Evolutionary conservation across 1,140 invertebrate genomes (phyloP).

Genomic region (Galleria mellonella): DNA sequence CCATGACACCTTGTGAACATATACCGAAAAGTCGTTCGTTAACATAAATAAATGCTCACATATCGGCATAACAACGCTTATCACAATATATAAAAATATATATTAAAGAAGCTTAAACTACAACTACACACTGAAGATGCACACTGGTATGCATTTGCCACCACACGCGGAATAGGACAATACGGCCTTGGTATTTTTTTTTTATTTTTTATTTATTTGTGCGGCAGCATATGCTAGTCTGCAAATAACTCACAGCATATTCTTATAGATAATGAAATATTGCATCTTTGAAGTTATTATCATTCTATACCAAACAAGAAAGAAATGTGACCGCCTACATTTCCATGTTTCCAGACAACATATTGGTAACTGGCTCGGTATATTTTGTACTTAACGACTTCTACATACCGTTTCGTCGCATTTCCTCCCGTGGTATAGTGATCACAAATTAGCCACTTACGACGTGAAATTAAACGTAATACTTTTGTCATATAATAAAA

Average conservation of each 20-base stretch:
- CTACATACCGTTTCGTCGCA: conserved; percentile 18
- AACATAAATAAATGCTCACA: conserved; percentile 68
- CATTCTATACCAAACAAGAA: conserved; percentile 25
- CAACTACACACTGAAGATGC: conserved; percentile 67
- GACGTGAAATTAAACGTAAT: conserved; percentile 55
- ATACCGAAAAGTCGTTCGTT: conserved; percentile 34
- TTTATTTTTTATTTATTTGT: conserved; percentile 50
- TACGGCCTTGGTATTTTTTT: conserved; percentile 40
- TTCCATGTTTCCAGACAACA: conserved; percentile 16
- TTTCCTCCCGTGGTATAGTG: conserved; percentile 37
- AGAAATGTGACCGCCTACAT: conserved; percentile 30
- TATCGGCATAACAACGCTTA: conserved; percentile 69
- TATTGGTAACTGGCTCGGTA: conserved; percentile 62
- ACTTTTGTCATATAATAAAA: conserved; percentile 70
- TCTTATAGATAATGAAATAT: conserved; percentile 52
- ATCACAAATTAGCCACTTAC: conserved; percentile 23
- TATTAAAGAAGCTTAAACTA: conserved; percentile 71
- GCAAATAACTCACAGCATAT: conserved; percentile 57
- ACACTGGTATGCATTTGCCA: conserved; percentile 66
- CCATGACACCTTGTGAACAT: conserved; percentile 32
- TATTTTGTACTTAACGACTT: conserved; percentile 56
- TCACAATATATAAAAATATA: conserved; percentile 74
- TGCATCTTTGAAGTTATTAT: conserved; percentile 40
- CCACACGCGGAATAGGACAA: conserved; percentile 53
- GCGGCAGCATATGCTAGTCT: conserved; percentile 66